Conservation (phyloP, 2,888 invertebrate genomes). For the Philaethria dido region DNA sequence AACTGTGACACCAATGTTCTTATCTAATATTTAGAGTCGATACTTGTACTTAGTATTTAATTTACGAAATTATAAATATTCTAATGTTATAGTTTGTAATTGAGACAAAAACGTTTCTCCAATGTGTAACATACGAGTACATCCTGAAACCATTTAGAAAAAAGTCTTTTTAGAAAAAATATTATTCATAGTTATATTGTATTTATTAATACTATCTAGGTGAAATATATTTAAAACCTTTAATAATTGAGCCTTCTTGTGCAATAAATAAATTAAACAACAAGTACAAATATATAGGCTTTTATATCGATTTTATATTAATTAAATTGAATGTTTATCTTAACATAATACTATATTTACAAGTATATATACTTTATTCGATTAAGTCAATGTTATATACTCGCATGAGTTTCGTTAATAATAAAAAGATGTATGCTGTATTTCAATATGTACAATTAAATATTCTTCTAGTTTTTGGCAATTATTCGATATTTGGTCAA, state of each 20-base stretch:
- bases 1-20: not conserved
- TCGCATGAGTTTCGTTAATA: not conserved
- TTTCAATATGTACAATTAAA: not conserved
- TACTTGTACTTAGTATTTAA: not conserved
- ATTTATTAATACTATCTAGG: no score
- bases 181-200: no score
- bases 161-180: no score
- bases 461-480: not conserved
- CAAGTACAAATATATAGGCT: conserved; percentile 13
- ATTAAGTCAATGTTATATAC: not conserved
- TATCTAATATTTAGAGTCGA: not conserved
- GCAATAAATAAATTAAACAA: conserved; percentile 4
- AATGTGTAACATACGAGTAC: not conserved
- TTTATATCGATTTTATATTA: not conserved
- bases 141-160: no score
- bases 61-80: not conserved
- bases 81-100: not conserved
- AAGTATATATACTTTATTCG: not conserved
- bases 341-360: not conserved
- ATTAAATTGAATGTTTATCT: not conserved
- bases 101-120: not conserved
- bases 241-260: not conserved
- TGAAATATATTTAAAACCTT: no score
- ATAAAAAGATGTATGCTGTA: not conserved
- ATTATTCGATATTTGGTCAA: not conserved